Evolutionary conservation across 2,888 invertebrate species (phyloP).

Genomic region (Metellina segmentata): DNA sequence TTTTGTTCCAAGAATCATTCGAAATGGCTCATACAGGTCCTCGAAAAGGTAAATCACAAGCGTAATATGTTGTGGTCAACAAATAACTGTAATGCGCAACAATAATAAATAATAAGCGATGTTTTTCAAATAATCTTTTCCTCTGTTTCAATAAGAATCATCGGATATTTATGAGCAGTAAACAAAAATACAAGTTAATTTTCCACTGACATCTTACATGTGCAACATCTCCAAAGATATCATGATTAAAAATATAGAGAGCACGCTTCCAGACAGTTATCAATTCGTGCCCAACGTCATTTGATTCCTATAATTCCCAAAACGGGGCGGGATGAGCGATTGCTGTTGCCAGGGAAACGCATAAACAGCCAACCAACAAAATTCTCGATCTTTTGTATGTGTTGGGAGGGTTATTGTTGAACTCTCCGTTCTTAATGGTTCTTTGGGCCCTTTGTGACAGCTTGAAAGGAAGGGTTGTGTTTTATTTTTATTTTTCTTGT

Average conservation of each 20-base stretch:
- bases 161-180: not conserved
- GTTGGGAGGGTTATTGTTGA: slow-evolving; percentile 4
- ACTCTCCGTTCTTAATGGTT: slow-evolving; percentile 48
- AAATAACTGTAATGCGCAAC: not conserved
- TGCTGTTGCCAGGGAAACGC: slow-evolving; percentile 42
- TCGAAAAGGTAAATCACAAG: not conserved
- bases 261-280: slow-evolving; percentile 37
- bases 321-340: slow-evolving; percentile 50
- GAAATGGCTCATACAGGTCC: not conserved
- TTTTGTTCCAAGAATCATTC: not conserved
- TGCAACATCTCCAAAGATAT: not conserved
- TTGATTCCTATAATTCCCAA: slow-evolving; percentile 33
- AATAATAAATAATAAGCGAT: not conserved
- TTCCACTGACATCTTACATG: slow-evolving; percentile 22
- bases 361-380: slow-evolving; percentile 69
- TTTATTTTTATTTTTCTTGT: not conserved
- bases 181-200: slow-evolving; percentile 4
- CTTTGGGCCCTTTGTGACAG: slow-evolving; percentile 7
- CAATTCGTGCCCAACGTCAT: slow-evolving; percentile 59
- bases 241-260: slow-evolving; percentile 39
- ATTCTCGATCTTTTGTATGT: slow-evolving; percentile 33
- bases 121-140: not conserved
- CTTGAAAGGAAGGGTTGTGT: slow-evolving; percentile 25
- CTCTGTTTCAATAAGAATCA: not conserved
- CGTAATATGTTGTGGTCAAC: not conserved